These are phyloP conservation scores for Corvus hawaiiensis DNA, from an alignment of 2,113 vertebrate species.

Conservation along the genomic window DNA sequence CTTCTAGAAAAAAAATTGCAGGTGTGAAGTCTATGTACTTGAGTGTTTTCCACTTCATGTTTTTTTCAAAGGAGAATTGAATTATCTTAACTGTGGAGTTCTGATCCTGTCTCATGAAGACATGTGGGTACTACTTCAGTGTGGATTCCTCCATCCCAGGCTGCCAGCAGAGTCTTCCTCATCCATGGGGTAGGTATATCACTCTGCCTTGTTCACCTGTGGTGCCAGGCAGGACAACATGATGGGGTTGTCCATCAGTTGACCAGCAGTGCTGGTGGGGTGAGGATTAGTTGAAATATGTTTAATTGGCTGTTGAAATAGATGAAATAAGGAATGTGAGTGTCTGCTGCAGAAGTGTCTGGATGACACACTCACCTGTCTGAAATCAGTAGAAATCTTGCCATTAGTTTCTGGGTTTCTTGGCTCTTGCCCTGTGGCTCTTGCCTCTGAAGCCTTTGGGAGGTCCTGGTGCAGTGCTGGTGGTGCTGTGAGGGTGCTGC, in stretches of 20 bases:
- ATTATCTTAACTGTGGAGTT: background rate
- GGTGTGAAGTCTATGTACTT: background rate
- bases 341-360: background rate
- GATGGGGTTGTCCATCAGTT: background rate
- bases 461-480: accelerated
- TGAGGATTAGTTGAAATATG: background rate
- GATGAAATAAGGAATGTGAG: background rate
- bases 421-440: background rate
- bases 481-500: background rate
- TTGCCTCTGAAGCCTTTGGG: background rate
- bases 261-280: background rate
- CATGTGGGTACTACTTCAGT: background rate
- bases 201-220: background rate
- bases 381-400: background rate
- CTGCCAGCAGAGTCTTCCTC: background rate
- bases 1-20: background rate
- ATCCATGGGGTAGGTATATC: background rate
- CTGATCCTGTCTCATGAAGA: background rate
- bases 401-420: background rate
- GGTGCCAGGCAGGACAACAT: background rate
- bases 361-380: background rate
- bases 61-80: background rate
- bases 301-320: background rate
- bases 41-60: background rate
- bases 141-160: background rate